These are phyloP conservation scores for Cervus canadensis DNA, from an alignment of 2,113 vertebrate species.

Conservation along the genomic window DNA sequence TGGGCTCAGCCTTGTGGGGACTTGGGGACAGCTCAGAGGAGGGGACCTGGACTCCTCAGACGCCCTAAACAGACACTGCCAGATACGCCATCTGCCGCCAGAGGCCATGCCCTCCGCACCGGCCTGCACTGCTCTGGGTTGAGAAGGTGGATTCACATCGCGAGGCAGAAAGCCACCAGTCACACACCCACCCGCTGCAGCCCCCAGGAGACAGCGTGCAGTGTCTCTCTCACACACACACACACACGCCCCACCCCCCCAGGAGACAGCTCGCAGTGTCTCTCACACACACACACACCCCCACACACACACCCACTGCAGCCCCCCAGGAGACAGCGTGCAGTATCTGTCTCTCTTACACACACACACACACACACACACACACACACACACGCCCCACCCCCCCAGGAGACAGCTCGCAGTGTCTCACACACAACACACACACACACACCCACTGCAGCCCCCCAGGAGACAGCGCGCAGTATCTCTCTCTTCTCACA, in stretches of 20 bases:
- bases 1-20: background rate
- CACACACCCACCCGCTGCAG: accelerated
- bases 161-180: background rate
- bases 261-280: accelerated
- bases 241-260: accelerated
- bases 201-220: background rate
- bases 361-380: too few species aligned
- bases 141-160: background rate
- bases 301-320: accelerated
- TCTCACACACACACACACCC: accelerated
- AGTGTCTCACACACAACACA: too few species aligned
- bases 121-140: background rate
- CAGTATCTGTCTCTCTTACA: too few species aligned
- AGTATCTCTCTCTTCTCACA: too few species aligned
- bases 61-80: too few species aligned
- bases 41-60: background rate
- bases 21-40: background rate
- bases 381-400: too few species aligned
- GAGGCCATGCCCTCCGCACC: background rate
- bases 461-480: too few species aligned
- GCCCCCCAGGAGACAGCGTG: too few species aligned
- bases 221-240: background rate
- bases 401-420: too few species aligned
- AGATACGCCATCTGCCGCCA: accelerated
- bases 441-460: accelerated